Evolutionary conservation across 2,888 invertebrate species (phyloP), one percentile per base, ranked within the genome.

Genomic region (Agrilus cyanescens): DNA sequence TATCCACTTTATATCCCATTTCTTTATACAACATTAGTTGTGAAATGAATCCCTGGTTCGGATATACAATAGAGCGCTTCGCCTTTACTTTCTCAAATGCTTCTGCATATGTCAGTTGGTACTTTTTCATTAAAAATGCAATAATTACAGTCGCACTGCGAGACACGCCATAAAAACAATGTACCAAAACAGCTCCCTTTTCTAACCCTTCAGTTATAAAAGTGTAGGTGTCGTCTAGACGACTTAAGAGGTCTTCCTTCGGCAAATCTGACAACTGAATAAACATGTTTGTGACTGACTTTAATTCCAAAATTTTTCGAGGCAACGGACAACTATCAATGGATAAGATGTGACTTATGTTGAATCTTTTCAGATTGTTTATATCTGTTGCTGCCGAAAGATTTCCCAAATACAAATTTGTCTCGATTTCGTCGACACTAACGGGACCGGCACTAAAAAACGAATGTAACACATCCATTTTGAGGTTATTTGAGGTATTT

Each of bases 131-230:
- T 10, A 90, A 66, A 61, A 82, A 90, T 0, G 86, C 90, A 43
- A 90, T 81, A 0, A 91, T 84, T 3, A 91, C 72, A 0, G 91
- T 82, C 0, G 90, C 86, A 61, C 93, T 93, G 41, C 94, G 75
- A 1, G 93, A 94, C 3, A 91, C 83, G 12, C 94, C 94, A 56
- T 83, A 91, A 62, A 88, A 88, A 65, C 94, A 95, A 60, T 95
- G 94, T 2, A 93, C 88, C 12, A 94, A 70, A 5, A 91, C 77
- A 44, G 71, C 78, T 33, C 85, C 83, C 30, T 73, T 73, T 3
- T 62, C 60, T 4, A 78, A 61, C 43, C 79, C 69, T 2, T 84
- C 84, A 49, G 76, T 74, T 45, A 94, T 89, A 57, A 88, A 94
- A 4, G 75, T 69, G 57, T 80, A 79, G 41, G 86, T 80, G 37